A percentile compares a stretch with the other conserved stretches of the same genome.
Conservation (phyloP, 2,113 vertebrate species). For the Uria aalge region DNA sequence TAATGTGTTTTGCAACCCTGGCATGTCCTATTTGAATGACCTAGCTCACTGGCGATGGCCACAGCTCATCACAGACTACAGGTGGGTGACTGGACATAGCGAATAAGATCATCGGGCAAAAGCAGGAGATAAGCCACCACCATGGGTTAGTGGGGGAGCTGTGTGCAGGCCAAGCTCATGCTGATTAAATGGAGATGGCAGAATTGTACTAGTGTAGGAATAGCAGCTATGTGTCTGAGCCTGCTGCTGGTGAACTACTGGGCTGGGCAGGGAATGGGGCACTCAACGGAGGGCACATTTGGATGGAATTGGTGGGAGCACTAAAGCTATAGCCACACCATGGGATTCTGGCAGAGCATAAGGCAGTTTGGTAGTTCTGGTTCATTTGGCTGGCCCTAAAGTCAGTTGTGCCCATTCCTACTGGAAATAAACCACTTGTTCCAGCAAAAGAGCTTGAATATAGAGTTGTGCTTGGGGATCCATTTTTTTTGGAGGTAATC, state of each 20-base stretch:
- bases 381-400: not conserved
- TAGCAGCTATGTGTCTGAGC: not conserved
- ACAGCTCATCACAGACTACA: not conserved
- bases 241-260: not conserved
- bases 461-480: not conserved
- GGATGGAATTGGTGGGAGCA: not conserved
- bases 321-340: rapidly evolving
- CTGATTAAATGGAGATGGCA: rapidly evolving
- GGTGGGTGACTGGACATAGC: not conserved
- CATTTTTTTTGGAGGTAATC: rapidly evolving
- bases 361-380: not conserved
- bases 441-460: not conserved
- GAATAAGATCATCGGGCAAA: rapidly evolving
- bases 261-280: not conserved
- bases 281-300: rapidly evolving
- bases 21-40: not conserved
- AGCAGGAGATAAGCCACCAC: not conserved
- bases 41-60: not conserved
- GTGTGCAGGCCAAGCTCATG: rapidly evolving
- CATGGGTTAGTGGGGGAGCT: not conserved
- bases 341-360: rapidly evolving
- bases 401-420: not conserved
- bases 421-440: not conserved
- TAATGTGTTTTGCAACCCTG: not conserved
- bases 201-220: not conserved